A percentile compares a stretch with the other conserved stretches of the same genome.
These are phyloP conservation scores for Cataglyphis altisquamis DNA, from an alignment of 2,888 invertebrate species.

Conservation along the genomic window DNA sequence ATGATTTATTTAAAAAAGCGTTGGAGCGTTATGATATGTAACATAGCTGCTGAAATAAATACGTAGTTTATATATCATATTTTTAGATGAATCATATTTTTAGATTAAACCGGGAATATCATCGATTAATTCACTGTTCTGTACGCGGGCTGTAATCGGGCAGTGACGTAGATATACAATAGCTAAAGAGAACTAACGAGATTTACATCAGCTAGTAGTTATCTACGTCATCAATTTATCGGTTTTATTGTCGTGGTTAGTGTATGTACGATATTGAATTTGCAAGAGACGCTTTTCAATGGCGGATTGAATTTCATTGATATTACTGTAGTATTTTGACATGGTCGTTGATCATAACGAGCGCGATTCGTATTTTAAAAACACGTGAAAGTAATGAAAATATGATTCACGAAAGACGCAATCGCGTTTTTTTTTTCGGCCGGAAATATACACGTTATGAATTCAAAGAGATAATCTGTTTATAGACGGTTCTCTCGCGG, in stretches of 20 bases:
- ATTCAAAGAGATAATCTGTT: conserved; percentile 16
- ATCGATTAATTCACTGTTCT: conserved; percentile 25
- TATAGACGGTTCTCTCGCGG: background rate
- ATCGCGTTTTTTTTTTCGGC: background rate
- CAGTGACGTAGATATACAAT: background rate
- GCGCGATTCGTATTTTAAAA: background rate
- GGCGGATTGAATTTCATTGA: conserved; percentile 36
- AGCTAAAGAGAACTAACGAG: conserved; percentile 45
- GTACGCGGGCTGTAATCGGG: background rate
- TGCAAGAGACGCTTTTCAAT: conserved; percentile 39
- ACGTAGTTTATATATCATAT: background rate
- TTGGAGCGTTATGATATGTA: background rate
- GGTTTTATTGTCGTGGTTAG: conserved; percentile 25
- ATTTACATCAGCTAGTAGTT: conserved; percentile 47
- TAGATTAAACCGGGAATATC: background rate
- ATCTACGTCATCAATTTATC: conserved; percentile 51
- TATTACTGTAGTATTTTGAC: conserved; percentile 16
- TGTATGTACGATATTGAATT: conserved; percentile 27
- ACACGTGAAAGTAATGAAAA: conserved; percentile 20
- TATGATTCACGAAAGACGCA: conserved; percentile 13
- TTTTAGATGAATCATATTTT: background rate
- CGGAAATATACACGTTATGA: conserved; percentile 28
- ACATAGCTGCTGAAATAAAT: too few species aligned
- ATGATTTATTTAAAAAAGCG: background rate
- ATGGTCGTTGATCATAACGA: background rate